Conservation (phyloP, 2,113 vertebrate genomes). For the Halcyon malimbica region DNA sequence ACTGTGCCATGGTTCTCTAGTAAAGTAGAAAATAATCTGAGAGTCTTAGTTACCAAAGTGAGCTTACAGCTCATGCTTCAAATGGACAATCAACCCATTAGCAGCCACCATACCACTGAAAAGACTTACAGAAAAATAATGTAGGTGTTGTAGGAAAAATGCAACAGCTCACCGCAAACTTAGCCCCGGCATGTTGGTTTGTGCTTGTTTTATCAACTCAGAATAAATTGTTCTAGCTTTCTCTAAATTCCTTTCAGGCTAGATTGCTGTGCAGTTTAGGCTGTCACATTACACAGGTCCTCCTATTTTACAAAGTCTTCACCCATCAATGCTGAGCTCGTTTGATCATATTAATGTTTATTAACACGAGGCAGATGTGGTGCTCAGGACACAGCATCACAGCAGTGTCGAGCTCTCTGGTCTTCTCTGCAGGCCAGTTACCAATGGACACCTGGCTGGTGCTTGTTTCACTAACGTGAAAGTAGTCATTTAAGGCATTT, state of each 20-base stretch:
- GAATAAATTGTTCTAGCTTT: neutral
- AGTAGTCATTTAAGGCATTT: neutral
- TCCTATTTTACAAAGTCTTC: neutral
- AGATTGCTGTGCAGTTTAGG: neutral
- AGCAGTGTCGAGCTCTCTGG: rapidly evolving
- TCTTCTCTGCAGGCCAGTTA: neutral
- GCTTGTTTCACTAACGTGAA: neutral
- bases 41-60: neutral
- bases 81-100: rapidly evolving
- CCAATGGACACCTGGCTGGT: rapidly evolving
- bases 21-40: neutral
- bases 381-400: neutral
- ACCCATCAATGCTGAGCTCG: rapidly evolving
- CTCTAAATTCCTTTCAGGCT: neutral
- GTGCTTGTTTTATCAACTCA: neutral
- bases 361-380: rapidly evolving
- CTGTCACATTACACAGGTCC: neutral
- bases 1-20: neutral
- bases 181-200: neutral
- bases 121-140: neutral
- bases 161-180: neutral
- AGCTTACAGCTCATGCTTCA: neutral
- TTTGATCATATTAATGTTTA: neutral
- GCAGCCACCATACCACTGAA: neutral
- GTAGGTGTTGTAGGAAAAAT: neutral